A percentile compares a stretch with the other conserved stretches of the same genome.
phyloP scores from a whole-genome alignment of 2,888 invertebrate genomes.

The Tiphia femorata region DNA sequence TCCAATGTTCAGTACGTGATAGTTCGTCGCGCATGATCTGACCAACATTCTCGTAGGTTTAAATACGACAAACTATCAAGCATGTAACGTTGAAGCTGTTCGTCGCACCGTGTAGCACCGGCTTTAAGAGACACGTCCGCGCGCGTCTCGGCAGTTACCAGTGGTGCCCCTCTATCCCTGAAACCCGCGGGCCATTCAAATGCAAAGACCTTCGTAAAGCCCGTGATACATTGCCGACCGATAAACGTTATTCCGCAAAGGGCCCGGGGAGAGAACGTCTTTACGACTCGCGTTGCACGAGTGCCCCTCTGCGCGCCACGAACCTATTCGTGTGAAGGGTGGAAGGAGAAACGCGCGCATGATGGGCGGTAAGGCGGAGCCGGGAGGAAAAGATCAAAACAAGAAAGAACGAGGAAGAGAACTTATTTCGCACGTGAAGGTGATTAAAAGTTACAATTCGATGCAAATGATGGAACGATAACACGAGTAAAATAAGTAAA shows the following conservation, averaged over 20 bases:
- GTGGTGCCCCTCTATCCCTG: slow-evolving; percentile 10
- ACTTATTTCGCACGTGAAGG: no score
- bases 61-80: neutral
- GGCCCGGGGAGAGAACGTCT: slow-evolving; percentile 22
- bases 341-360: no score
- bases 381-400: no score
- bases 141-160: neutral
- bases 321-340: no score
- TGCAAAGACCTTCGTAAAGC: slow-evolving; percentile 42
- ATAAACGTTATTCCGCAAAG: slow-evolving; percentile 30
- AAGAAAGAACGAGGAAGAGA: no score
- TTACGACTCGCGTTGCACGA: slow-evolving; percentile 29
- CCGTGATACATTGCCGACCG: slow-evolving; percentile 31
- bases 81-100: no score
- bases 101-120: neutral
- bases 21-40: neutral
- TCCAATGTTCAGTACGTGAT: no score
- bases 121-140: neutral
- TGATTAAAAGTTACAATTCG: no score
- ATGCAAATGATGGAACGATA: no score
- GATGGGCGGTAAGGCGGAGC: no score
- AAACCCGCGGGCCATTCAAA: slow-evolving; percentile 34
- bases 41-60: neutral
- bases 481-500: no score
- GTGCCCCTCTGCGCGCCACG: slow-evolving; percentile 9